Percentiles rank a stretch among this genome's conserved stretches.
Conservation (phyloP, 2,888 invertebrate species). For the Baccha elongata region DNA sequence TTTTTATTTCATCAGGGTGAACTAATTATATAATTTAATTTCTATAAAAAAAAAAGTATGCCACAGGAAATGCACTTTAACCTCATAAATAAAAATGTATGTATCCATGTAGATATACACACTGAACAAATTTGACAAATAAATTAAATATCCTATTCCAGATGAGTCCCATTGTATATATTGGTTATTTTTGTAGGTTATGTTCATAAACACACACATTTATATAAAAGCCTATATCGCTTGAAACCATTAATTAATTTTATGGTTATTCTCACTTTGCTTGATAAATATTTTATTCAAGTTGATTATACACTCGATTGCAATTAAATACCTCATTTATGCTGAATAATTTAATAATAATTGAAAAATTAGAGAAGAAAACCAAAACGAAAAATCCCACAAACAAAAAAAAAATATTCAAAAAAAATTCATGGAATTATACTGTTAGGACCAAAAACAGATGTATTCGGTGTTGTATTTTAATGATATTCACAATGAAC, state of each 20-base stretch:
- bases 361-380: constrained; percentile 58
- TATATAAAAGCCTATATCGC: not conserved
- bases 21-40: constrained; percentile 35
- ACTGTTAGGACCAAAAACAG: constrained; percentile 54
- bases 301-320: constrained; percentile 66
- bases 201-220: not conserved
- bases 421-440: constrained; percentile 7
- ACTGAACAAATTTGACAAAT: constrained; percentile 10
- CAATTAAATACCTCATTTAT: constrained; percentile 71
- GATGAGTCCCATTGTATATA: constrained; percentile 19
- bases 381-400: constrained; percentile 6
- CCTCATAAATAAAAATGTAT: constrained; percentile 29
- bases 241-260: constrained; percentile 65
- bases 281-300: constrained; percentile 62
- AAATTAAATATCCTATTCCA: constrained; percentile 26
- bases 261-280: constrained; percentile 19
- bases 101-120: not conserved
- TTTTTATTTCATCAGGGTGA: constrained; percentile 22
- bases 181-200: constrained; percentile 1
- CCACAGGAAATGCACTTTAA: constrained; percentile 53
- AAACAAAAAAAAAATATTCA: constrained; percentile 8
- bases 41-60: constrained; percentile 35
- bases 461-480: constrained; percentile 46
- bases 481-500: constrained; percentile 56
- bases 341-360: constrained; percentile 72